Percentiles rank a stretch among this genome's conserved stretches.
Conservation (phyloP, 2,888 invertebrate genomes). For the Acholoe squamosa region DNA sequence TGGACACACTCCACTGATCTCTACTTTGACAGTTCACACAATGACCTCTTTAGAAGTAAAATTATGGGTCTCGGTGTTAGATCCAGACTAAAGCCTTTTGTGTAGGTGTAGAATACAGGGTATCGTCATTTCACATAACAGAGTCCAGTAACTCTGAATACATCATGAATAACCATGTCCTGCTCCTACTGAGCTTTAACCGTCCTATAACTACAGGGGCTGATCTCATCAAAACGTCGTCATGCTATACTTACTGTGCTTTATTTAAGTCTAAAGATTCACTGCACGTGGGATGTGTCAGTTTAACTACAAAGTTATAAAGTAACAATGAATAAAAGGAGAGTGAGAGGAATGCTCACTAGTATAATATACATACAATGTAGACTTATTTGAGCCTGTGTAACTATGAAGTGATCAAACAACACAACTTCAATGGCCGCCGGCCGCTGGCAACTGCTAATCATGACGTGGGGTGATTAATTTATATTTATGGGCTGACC, state of each 20-base stretch:
- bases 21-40: slow-evolving; percentile 13
- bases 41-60: slow-evolving; percentile 6
- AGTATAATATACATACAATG: slow-evolving; percentile 2
- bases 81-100: neutral
- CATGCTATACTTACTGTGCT: too few species aligned
- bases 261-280: too few species aligned
- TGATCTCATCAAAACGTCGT: too few species aligned
- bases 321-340: too few species aligned
- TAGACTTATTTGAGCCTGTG: neutral
- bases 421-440: neutral
- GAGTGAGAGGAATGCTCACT: too few species aligned
- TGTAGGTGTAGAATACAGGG: neutral
- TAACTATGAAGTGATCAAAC: neutral
- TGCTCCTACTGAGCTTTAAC: too few species aligned
- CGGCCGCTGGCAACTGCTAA: neutral
- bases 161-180: neutral
- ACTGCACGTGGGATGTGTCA: too few species aligned
- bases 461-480: slow-evolving; percentile 8
- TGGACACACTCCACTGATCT: neutral
- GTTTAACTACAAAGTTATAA: too few species aligned
- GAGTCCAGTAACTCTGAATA: neutral
- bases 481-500: neutral
- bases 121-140: neutral
- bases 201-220: too few species aligned
- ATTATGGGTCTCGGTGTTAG: neutral